Percentiles rank a stretch among this genome's conserved stretches.
phyloP scores from a whole-genome alignment of 1,140 invertebrate genomes.

The Plectrocnemia conspersa region DNA sequence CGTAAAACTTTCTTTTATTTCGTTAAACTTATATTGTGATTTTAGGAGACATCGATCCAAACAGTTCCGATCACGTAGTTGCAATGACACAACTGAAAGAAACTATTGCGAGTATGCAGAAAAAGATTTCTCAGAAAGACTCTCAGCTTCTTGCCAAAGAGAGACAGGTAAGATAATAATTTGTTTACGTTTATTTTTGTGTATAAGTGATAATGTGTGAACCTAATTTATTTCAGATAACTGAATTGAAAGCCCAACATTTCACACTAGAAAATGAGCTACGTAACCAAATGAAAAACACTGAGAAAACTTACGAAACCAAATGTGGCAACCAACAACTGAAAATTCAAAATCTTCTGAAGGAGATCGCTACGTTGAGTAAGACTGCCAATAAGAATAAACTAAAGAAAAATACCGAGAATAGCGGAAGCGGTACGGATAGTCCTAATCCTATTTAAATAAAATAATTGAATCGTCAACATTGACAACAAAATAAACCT shows the following conservation, averaged over 20 bases:
- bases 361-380: conserved; percentile 78
- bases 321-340: conserved; percentile 74
- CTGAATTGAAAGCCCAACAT: conserved; percentile 87
- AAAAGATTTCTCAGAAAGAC: conserved; percentile 81
- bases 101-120: conserved; percentile 88
- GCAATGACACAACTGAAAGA: conserved; percentile 92
- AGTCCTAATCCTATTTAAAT: conserved; percentile 60
- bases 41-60: conserved; percentile 66
- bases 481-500: background rate
- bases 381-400: conserved; percentile 69
- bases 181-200: background rate
- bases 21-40: too few relatives aligned
- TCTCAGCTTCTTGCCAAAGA: conserved; percentile 83
- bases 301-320: conserved; percentile 74
- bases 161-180: conserved; percentile 63
- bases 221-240: conserved; percentile 66
- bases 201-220: background rate
- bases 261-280: conserved; percentile 83
- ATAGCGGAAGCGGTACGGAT: conserved; percentile 71
- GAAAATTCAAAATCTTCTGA: conserved; percentile 71
- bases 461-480: conserved; percentile 2
- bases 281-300: conserved; percentile 75
- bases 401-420: conserved; percentile 51
- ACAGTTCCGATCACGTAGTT: conserved; percentile 88
- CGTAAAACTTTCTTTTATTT: too few relatives aligned